Base-by-base conservation (phyloP, 2,797 vertebrate genomes). In the Gymnothorax reevesii region DNA sequence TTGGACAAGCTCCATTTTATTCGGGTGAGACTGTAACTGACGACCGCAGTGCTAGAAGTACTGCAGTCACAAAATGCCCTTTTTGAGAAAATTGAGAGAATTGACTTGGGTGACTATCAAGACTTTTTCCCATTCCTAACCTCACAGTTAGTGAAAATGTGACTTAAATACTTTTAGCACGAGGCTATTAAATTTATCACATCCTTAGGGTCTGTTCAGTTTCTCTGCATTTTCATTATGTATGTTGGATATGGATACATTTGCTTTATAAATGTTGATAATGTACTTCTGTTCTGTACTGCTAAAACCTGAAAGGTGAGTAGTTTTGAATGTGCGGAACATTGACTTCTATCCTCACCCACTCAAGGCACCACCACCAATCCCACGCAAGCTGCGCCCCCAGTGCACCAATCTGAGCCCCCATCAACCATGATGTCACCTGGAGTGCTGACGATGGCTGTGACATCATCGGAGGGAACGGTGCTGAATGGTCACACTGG, bases 341-440 rank as follows among this genome's bases (percentile, higher is more conserved):
- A 7, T 20, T n/a, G 54, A 20, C 10, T 4, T 55, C 17, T 22
- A 54, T 54, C 20, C 12, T 89, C 89, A 87, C 88, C 88, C 87
- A 90, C 91, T 90, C 86, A 90, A 84, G 92, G 87, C 17, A 87
- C 92, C 88, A 92, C 92, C 88, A 93, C 93, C 92, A 80, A 87
- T 89, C 82, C 91, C 88, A 9, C 92, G 89, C 86, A 91, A 52
- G 85, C 85, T 22, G 85, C 87, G 52, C 89, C 91, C 84, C 90
- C 87, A 1, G 54, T 86, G 12, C 33, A 33, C 85, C 85, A 66
- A 54, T 52, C 87, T 52, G 85, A 88, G 5, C 79, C 80, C 22
- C 13, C 17, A 60, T 42, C 60, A 80, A 66, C 79, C n/a, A 33
- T 75, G 77, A 82, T 69, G 60, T 86, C 80, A 25, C 59, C 52